A percentile compares a stretch with the other conserved stretches of the same genome.
Conservation (phyloP, 2,888 invertebrate species). For the Pecten maximus region DNA sequence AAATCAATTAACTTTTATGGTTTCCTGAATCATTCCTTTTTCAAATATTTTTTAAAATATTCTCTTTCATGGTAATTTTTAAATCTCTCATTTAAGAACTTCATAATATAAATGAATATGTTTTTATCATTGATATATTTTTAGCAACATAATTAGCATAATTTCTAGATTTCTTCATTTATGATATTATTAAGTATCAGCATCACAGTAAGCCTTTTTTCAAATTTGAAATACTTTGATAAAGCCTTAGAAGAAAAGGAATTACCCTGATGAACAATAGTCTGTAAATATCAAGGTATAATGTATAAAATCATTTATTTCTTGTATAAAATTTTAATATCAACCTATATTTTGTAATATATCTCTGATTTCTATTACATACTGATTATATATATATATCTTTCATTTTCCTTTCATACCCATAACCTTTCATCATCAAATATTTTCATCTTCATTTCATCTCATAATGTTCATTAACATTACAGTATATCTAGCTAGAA, state of each 20-base stretch:
- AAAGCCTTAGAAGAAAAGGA: neutral
- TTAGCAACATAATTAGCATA: neutral
- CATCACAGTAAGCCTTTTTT: neutral
- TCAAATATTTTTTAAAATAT: neutral
- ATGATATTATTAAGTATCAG: neutral
- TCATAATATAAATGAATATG: neutral
- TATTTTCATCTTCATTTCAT: neutral
- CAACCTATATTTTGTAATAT: neutral
- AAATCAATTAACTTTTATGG: neutral
- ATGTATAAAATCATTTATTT: neutral
- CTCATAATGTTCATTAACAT: neutral
- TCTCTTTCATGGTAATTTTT: neutral
- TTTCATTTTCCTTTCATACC: neutral
- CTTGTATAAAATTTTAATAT: neutral
- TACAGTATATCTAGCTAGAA: constrained; percentile 19
- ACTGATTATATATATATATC: constrained; percentile 10
- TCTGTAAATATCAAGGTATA: neutral
- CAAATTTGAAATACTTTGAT: neutral
- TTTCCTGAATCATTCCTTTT: neutral
- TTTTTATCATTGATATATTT: neutral
- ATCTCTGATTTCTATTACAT: neutral
- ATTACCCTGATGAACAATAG: neutral
- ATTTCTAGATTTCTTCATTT: neutral
- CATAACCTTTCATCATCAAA: neutral
- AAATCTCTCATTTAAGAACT: too few species aligned